A percentile compares a stretch with the other conserved stretches of the same genome.
Conservation (phyloP, 2,888 invertebrate genomes). For the Masnerella sp. region DNA sequence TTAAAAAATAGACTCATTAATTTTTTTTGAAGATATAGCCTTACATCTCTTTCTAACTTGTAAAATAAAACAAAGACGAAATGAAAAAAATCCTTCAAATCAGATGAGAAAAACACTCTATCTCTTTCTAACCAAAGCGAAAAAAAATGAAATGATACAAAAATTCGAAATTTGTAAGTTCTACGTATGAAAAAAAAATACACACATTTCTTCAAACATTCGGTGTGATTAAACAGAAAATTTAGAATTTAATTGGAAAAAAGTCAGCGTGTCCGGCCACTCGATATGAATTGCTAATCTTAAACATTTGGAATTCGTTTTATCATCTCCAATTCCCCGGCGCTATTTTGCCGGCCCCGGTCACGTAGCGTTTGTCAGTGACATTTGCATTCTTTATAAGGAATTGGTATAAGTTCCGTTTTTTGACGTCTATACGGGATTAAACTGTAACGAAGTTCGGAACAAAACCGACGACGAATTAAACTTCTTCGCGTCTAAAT, state of each 20-base stretch:
- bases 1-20: background rate
- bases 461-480: constrained; percentile 17
- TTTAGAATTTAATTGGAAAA: constrained; percentile 20
- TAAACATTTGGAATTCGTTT: constrained; percentile 28
- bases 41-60: no score
- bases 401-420: constrained; percentile 32
- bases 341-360: constrained; percentile 8
- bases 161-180: constrained; percentile 1
- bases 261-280: background rate
- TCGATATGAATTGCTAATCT: constrained; percentile 37
- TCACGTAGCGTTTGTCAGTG: constrained; percentile 32
- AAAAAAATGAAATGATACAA: no score
- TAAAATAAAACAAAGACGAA: no score
- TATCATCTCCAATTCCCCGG: constrained; percentile 19
- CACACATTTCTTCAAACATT: no score
- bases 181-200: no score
- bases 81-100: background rate
- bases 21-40: background rate
- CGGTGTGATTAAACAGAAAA: constrained; percentile 6
- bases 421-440: constrained; percentile 11
- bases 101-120: no score
- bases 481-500: constrained; percentile 14
- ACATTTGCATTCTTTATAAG: constrained; percentile 38
- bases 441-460: constrained; percentile 17
- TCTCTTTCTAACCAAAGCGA: no score